phyloP scores from a whole-genome alignment of 2,888 invertebrate species.

The Eurois occulta region DNA sequence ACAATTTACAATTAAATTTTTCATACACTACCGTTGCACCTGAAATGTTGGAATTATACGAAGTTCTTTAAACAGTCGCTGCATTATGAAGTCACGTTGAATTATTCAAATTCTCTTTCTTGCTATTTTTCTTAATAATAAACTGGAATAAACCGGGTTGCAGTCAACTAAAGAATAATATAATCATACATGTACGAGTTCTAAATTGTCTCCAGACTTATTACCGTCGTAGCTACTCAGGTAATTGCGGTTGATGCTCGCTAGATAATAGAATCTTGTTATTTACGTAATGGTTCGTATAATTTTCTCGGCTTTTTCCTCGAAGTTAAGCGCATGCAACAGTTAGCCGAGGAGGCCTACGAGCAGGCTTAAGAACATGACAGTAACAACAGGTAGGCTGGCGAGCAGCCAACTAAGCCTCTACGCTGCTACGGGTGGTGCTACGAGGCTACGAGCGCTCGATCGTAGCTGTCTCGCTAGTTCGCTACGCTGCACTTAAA shows the following conservation, averaged over 20 bases:
- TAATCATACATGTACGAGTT: slow-evolving; percentile 35
- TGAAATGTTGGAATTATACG: slow-evolving; percentile 76
- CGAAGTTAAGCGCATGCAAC: slow-evolving; percentile 70
- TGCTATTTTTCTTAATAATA: slow-evolving; percentile 74
- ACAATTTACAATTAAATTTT: slow-evolving; percentile 63
- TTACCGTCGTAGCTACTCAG: slow-evolving; percentile 18
- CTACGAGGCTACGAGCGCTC: slow-evolving; percentile 81
- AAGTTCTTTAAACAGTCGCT: slow-evolving; percentile 74
- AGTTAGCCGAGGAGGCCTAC: slow-evolving; percentile 72
- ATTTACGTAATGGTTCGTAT: slow-evolving; percentile 41
- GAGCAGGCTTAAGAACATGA: slow-evolving; percentile 77
- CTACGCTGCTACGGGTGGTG: slow-evolving; percentile 77
- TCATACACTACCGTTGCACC: slow-evolving; percentile 63
- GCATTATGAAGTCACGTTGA: slow-evolving; percentile 71
- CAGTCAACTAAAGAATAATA: slow-evolving; percentile 45
- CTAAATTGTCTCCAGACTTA: slow-evolving; percentile 42
- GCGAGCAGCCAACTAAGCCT: slow-evolving; percentile 82
- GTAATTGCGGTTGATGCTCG: slow-evolving; percentile 35
- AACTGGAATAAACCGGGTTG: slow-evolving; percentile 62
- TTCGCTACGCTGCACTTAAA: slow-evolving; percentile 73
- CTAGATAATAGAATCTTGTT: slow-evolving; percentile 53
- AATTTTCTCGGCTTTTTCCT: slow-evolving; percentile 68
- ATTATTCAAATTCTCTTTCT: slow-evolving; percentile 74
- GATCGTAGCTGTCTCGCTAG: slow-evolving; percentile 70
- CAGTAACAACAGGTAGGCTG: slow-evolving; percentile 88